Evolutionary conservation across 2,888 invertebrate species (phyloP), one percentile per base, ranked within the genome.

Genomic region (Abrostola triplasia): DNA sequence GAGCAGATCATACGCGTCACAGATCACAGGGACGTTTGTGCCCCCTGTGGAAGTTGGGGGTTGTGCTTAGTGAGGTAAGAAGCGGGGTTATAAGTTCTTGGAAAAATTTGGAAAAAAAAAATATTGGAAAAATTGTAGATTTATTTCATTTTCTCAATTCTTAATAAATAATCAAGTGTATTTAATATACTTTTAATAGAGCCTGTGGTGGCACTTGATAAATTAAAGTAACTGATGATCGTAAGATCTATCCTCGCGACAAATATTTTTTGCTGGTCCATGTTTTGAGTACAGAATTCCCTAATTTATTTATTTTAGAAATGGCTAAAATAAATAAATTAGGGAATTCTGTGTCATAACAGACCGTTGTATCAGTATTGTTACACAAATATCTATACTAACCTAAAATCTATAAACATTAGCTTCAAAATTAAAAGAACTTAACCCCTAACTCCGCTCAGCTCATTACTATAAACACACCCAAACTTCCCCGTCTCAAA

Each of bases 1-100:
- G 77, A 86, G 86, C 85, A 88, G 85, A 90, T 91, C 87, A 85
- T 77, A 89, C 92, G 89, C 89, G 79, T 86, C 82, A 88, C 68
- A 81, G 93, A 93, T 94, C 94, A 94, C 84, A 93, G 91, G 87
- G 79, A 61, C 66, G 76, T 70, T 72, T 70, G 72, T 66, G 67
- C 78, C 83, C 81, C 76, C 69, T 61, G 63, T 51, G 64, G 53
- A 68, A 60, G 53, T 55, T n/a, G 9, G 59, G 73, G 76, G 59
- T 73, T 65, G 64, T 55, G 44, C 64, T 68, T 59, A 13, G 65
- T 67, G 51, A 5, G 9, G 44, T 11, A 12, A 55, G 35, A 4
- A 63, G 53, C 60, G 64, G 36, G 24, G 10, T 48, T 0, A 11
- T 7, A 0, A 1, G 0, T 36, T 36, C 40, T 38, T 38, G 36